Percentiles rank a stretch among this genome's conserved stretches.
phyloP scores from a whole-genome alignment of 2,797 vertebrate species.

The Natrix natrix region DNA sequence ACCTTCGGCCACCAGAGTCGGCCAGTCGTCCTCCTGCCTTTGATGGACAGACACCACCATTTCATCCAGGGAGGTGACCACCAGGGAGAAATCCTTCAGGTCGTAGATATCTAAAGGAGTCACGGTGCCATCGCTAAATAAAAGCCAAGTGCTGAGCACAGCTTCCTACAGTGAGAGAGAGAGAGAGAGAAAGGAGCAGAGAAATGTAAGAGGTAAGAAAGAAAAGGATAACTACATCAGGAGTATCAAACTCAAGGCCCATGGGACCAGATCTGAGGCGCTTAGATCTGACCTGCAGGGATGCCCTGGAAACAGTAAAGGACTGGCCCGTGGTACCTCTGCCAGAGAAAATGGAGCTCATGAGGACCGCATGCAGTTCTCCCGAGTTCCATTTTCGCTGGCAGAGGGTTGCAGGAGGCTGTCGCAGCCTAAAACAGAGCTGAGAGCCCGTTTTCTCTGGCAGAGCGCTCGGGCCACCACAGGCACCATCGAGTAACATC shows the following conservation, averaged over 20 bases:
- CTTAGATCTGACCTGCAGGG: no score
- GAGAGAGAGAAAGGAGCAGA: no score
- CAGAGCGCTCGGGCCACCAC: no score
- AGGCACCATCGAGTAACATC: no score
- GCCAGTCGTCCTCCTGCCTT: constrained; percentile 80
- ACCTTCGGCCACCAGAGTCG: constrained; percentile 83
- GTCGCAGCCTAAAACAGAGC: no score
- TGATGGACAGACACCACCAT: constrained; percentile 84
- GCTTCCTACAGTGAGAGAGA: constrained; percentile 81
- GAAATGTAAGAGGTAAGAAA: neutral
- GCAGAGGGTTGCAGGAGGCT: no score
- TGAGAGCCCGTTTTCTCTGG: no score
- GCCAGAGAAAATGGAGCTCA: no score
- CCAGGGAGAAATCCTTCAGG: constrained; percentile 87
- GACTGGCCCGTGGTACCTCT: no score
- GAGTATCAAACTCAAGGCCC: no score
- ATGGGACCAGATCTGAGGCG: no score
- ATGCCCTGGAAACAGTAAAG: no score
- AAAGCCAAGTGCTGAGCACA: constrained; percentile 86
- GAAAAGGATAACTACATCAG: neutral
- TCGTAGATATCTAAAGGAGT: constrained; percentile 94
- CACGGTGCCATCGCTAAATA: constrained; percentile 93
- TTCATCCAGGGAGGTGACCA: constrained; percentile 86
- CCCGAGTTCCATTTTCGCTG: accelerated
- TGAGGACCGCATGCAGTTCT: accelerated